Evolutionary conservation across 1,140 invertebrate genomes (phyloP).

Genomic region (Trichonephila clavata): DNA sequence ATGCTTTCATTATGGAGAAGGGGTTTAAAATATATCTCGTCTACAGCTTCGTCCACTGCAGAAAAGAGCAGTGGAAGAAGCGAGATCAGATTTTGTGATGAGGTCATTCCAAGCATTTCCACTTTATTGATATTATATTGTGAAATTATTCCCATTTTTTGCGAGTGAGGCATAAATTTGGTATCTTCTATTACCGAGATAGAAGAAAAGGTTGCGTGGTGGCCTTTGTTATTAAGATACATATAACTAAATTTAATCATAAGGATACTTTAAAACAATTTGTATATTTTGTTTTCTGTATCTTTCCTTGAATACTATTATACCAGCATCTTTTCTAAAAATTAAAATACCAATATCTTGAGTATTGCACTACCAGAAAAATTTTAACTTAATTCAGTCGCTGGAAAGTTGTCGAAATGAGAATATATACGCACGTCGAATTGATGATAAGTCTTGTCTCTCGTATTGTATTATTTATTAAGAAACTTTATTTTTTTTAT

Average conservation of each 20-base stretch:
- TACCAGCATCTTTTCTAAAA: too few species aligned
- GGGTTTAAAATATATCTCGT: constrained; percentile 49
- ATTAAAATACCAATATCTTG: too few species aligned
- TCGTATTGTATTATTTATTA: too few species aligned
- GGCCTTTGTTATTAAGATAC: background rate
- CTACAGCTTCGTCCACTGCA: background rate
- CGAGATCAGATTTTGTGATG: constrained; percentile 10
- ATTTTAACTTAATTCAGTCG: too few species aligned
- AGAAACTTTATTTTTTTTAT: too few species aligned
- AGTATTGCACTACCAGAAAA: too few species aligned
- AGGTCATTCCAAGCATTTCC: constrained; percentile 4
- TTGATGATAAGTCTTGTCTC: too few species aligned
- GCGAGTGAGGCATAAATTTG: background rate
- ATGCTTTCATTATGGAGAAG: constrained; percentile 65
- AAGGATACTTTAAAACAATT: too few species aligned
- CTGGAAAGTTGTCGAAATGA: too few species aligned
- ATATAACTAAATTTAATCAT: background rate
- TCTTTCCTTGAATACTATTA: too few species aligned
- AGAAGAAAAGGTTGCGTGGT: background rate
- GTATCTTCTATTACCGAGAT: background rate
- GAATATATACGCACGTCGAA: too few species aligned
- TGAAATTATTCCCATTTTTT: constrained; percentile 17
- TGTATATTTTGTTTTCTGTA: too few species aligned
- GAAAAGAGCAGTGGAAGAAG: background rate
- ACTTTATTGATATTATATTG: constrained; percentile 20